phyloP scores from a whole-genome alignment of 92 coral and sea anemone species.

The Parazoanthus swiftii region DNA sequence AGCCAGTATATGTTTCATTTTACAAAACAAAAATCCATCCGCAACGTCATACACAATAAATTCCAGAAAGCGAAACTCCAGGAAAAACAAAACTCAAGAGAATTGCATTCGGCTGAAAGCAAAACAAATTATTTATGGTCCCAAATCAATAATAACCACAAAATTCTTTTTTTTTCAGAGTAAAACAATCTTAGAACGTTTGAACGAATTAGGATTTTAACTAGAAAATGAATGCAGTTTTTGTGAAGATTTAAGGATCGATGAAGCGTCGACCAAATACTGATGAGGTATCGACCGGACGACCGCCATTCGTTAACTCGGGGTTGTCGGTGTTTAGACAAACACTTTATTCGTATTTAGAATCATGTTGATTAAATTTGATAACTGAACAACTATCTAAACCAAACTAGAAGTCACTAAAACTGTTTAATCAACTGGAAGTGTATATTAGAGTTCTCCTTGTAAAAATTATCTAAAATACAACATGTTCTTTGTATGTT shows the following conservation, averaged over 20 bases:
- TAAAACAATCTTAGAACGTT: no score
- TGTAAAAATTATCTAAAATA: no score
- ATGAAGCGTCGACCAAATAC: no score
- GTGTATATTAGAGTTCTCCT: no score
- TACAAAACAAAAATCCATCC: background rate
- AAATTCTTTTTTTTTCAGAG: no score
- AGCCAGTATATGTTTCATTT: background rate
- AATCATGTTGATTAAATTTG: background rate
- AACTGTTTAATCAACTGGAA: background rate
- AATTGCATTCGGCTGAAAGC: background rate
- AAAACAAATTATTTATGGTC: background rate
- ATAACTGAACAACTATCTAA: background rate
- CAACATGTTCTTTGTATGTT: no score
- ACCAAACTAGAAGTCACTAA: background rate
- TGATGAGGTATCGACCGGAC: background rate
- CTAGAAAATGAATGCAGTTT: no score
- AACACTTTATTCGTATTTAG: background rate
- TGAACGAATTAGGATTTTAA: no score
- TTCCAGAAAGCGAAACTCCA: background rate
- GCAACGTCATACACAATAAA: background rate
- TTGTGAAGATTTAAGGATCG: no score
- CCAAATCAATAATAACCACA: background rate
- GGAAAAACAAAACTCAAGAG: background rate
- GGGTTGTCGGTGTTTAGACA: background rate
- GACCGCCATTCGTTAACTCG: background rate